These are phyloP conservation scores for Pelobates cultripes DNA, from an alignment of 2,797 vertebrate species.

Conservation along the genomic window DNA sequence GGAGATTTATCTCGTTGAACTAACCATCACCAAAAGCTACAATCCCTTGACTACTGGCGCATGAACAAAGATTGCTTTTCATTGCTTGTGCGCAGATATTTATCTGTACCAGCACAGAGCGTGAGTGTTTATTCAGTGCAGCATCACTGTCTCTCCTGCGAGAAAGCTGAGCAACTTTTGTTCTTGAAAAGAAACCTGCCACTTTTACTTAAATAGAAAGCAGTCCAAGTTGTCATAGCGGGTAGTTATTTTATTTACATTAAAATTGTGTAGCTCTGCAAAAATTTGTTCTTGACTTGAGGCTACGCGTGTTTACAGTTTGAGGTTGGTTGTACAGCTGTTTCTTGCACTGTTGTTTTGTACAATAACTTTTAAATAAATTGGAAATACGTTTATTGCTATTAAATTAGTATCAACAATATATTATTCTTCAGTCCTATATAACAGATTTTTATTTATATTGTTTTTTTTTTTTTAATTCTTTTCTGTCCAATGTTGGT, in stretches of 20 bases:
- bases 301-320: no score
- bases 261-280: background rate
- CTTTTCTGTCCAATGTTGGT: no score
- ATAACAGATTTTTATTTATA: no score
- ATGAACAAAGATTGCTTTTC: background rate
- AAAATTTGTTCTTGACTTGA: background rate
- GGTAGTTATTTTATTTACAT: background rate
- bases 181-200: background rate
- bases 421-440: no score
- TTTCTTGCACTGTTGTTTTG: no score
- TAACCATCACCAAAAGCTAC: background rate
- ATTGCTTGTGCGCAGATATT: background rate
- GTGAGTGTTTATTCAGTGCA: background rate
- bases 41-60: slow-evolving; percentile 2
- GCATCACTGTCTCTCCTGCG: slow-evolving; percentile 14
- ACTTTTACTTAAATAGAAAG: background rate
- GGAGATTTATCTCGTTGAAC: background rate
- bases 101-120: slow-evolving; percentile 5
- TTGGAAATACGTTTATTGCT: no score
- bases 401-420: no score
- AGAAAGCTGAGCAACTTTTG: background rate
- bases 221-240: background rate
- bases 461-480: no score
- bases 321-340: no score
- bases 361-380: no score